Conservation (phyloP, 1,140 invertebrate species). For the Anastrepha obliqua region DNA sequence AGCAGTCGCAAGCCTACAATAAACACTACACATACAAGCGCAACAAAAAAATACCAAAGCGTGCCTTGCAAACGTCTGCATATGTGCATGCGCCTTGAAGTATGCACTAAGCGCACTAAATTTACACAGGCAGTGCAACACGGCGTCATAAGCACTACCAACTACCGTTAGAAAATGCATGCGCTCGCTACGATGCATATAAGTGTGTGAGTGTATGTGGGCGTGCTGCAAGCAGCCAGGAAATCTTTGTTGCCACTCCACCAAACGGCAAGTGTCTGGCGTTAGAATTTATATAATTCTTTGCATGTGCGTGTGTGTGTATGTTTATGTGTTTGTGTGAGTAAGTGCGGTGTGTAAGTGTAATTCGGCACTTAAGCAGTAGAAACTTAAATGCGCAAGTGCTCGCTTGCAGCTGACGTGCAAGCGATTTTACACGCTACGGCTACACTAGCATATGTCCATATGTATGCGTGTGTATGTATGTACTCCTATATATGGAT, state of each 20-base stretch:
- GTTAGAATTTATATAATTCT: neutral
- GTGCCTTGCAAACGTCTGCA: neutral
- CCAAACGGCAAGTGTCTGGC: neutral
- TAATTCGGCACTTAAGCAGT: constrained; percentile 44
- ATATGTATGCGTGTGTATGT: neutral
- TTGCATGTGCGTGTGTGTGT: neutral
- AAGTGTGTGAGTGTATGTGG: neutral
- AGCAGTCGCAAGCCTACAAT: neutral
- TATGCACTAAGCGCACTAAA: constrained; percentile 49
- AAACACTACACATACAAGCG: neutral
- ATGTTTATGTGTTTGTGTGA: neutral
- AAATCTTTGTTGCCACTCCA: constrained; percentile 47
- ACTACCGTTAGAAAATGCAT: neutral
- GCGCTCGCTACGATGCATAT: neutral
- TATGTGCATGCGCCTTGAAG: constrained; percentile 33
- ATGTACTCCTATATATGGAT: neutral
- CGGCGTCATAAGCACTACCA: neutral
- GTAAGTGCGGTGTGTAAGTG: neutral
- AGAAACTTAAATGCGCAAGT: constrained; percentile 14
- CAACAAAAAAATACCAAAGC: neutral
- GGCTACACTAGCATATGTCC: neutral
- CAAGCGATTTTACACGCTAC: constrained; percentile 21
- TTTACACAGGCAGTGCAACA: constrained; percentile 35
- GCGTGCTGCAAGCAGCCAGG: neutral
- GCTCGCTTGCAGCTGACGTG: constrained; percentile 40